phyloP scores from a whole-genome alignment of 2,113 vertebrate genomes.

The Connochaetes taurinus region DNA sequence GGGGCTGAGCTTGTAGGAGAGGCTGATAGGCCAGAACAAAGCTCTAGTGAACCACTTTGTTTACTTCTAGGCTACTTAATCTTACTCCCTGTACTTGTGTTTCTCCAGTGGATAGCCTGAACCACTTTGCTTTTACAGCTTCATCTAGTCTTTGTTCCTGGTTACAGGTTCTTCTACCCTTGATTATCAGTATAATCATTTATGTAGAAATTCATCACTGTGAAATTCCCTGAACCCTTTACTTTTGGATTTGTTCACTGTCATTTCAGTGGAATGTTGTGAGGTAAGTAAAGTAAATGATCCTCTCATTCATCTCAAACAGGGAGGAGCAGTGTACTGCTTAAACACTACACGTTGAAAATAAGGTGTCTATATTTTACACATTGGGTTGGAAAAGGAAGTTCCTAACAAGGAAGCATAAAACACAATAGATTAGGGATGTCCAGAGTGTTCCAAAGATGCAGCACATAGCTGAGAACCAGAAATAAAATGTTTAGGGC shows the following conservation, averaged over 20 bases:
- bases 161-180: neutral
- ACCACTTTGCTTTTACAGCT: neutral
- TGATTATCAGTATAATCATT: neutral
- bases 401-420: neutral
- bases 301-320: conserved; percentile 5
- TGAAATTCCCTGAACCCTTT: neutral
- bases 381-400: neutral
- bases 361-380: neutral
- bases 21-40: neutral
- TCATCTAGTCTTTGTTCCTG: neutral
- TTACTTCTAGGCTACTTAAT: neutral
- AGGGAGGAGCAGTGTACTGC: neutral
- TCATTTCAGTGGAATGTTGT: neutral
- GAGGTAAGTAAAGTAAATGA: conserved; percentile 29
- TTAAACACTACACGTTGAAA: conserved; percentile 13
- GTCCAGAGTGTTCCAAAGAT: neutral
- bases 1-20: neutral
- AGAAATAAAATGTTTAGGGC: neutral
- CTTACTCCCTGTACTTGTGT: neutral
- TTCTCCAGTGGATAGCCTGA: neutral
- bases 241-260: conserved; percentile 26
- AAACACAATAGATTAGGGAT: neutral
- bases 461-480: neutral
- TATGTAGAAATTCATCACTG: neutral
- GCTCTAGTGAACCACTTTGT: neutral